Conservation (phyloP, 2,113 vertebrate species). For the Callipepla squamata region DNA sequence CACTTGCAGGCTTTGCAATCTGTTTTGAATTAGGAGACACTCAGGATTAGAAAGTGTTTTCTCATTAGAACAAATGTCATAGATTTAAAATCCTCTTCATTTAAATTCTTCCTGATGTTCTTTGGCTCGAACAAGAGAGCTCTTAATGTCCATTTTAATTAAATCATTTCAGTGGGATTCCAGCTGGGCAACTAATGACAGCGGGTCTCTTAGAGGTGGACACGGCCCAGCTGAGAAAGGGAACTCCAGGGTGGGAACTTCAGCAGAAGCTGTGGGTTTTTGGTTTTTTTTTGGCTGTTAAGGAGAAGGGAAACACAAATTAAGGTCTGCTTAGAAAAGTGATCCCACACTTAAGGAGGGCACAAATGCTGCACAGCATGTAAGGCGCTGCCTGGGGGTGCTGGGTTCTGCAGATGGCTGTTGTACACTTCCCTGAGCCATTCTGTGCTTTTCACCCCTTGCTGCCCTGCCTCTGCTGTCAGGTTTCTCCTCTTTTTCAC, state of each 20-base stretch:
- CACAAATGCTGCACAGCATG: rapidly evolving
- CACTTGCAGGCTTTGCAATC: constrained; percentile 54
- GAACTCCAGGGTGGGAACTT: neutral
- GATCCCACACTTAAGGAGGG: rapidly evolving
- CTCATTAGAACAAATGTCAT: constrained; percentile 77
- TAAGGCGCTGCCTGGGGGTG: neutral
- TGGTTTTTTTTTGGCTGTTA: neutral
- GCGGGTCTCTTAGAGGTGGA: constrained; percentile 14
- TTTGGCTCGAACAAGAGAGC: constrained; percentile 69
- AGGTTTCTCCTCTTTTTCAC: neutral
- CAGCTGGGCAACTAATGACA: constrained; percentile 33
- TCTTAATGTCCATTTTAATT: constrained; percentile 76
- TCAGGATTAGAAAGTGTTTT: constrained; percentile 65
- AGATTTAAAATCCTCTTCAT: constrained; percentile 62
- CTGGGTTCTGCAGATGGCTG: neutral
- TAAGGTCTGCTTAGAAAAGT: neutral
- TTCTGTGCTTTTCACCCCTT: neutral
- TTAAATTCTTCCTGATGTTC: constrained; percentile 74
- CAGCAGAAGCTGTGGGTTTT: constrained; percentile 15
- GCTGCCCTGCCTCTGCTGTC: neutral
- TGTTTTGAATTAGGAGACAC: constrained; percentile 50
- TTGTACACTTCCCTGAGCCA: rapidly evolving
- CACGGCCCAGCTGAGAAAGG: neutral
- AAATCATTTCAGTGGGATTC: constrained; percentile 54
- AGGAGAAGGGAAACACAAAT: neutral